Evolutionary conservation across 23 tunicate species (phyloP).

Genomic region (Oikopleura dioica): DNA sequence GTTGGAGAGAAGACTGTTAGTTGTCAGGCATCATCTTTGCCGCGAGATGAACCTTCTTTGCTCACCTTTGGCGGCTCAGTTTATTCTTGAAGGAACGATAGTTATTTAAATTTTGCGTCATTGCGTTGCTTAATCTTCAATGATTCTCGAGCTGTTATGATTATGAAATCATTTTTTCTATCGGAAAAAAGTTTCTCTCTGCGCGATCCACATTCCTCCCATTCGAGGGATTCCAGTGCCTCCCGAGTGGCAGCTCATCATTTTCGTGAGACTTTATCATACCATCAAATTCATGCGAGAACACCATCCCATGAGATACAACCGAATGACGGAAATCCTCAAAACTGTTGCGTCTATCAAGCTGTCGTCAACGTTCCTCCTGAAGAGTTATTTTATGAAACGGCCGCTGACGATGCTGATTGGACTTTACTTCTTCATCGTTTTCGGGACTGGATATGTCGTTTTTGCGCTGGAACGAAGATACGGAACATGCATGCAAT

Average conservation of each 20-base stretch:
- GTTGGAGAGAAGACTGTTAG: neutral
- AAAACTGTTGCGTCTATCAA: slow-evolving; percentile 8
- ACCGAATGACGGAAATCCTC: slow-evolving; percentile 12
- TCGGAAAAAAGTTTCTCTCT: neutral
- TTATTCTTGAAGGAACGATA: neutral
- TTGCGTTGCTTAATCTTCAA: too few relatives aligned
- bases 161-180: neutral
- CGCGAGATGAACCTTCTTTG: neutral
- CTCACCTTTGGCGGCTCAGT: slow-evolving; percentile 2
- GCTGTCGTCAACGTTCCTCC: neutral
- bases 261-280: neutral
- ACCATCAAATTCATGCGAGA: neutral
- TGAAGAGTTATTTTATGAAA: neutral
- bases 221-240: neutral
- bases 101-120: too few relatives aligned
- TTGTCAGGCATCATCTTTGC: neutral
- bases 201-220: neutral
- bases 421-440: neutral
- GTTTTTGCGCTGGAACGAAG: neutral
- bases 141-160: too few relatives aligned
- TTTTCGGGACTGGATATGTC: neutral
- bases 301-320: slow-evolving; percentile 9
- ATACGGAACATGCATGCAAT: neutral
- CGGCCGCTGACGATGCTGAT: neutral
- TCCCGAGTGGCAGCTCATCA: neutral